Base-by-base conservation (phyloP, 2,888 invertebrate species). In the Mesochorus sp. region DNA sequence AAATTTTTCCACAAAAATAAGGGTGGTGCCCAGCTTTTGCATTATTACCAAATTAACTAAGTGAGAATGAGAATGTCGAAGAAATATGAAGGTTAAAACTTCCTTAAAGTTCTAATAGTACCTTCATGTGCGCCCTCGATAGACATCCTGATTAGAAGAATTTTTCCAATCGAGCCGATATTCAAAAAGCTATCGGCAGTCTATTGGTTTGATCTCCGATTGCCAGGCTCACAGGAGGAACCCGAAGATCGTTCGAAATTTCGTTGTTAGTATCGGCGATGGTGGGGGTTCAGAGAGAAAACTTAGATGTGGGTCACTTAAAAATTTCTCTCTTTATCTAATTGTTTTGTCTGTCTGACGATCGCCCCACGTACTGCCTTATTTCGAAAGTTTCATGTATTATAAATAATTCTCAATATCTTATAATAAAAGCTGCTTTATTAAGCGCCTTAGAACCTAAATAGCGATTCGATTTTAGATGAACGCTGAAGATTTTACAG, bases 101-200 rank as follows among this genome's bases (percentile, higher is more conserved):
- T n/a, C n/a, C n/a, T n/a, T n/a, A n/a, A n/a, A n/a, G n/a, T n/a
- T n/a, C n/a, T n/a, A n/a, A n/a, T n/a, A n/a, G n/a, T n/a, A n/a
- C n/a, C n/a, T n/a, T n/a, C n/a, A n/a, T n/a, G n/a, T n/a, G n/a
- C n/a, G n/a, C n/a, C n/a, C n/a, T n/a, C n/a, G n/a, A n/a, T n/a
- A n/a, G n/a, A n/a, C 31, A 31, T 0, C n/a, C 26, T 10, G 44
- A 19, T 42, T 14, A 6, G 6, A 47, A 70, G 39, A 21, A 44
- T 39, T 53, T 71, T 85, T 82, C 85, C 86, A 86, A 90, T 90
- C 86, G 85, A 82, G 82, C 84, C 87, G 84, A 89, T 89, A 87
- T 88, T 87, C 85, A 83, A 88, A 88, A 86, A 88, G 88, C 89
- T 90, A 90, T 90, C 87, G 89, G 89, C 85, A 89, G 89, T 89